A percentile compares a stretch with the other conserved stretches of the same genome.
Conservation (phyloP, 2,113 vertebrate species). For the Casuarius casuarius region DNA sequence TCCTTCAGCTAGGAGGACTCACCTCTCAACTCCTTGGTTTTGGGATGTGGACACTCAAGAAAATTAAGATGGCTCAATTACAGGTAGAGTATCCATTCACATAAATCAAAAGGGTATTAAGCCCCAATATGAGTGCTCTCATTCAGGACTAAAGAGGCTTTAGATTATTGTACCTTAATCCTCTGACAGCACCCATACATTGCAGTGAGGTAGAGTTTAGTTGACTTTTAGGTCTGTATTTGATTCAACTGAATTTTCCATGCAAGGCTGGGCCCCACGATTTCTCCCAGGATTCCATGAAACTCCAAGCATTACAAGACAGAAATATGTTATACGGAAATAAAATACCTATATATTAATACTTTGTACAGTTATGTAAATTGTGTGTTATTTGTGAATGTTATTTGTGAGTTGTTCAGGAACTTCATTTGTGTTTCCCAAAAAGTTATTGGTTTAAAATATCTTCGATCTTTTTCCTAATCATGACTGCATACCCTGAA, state of each 20-base stretch:
- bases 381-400: neutral
- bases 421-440: neutral
- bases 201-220: neutral
- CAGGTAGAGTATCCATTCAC: neutral
- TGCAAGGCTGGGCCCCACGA: neutral
- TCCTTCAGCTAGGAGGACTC: neutral
- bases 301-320: neutral
- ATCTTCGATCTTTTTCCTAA: neutral
- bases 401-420: neutral
- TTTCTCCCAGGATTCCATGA: neutral
- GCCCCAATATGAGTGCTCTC: neutral
- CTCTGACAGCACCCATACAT: neutral
- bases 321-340: neutral
- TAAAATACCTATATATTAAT: neutral
- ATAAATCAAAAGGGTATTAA: neutral
- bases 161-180: neutral
- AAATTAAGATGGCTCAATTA: neutral
- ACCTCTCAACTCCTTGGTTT: neutral
- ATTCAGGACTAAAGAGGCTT: neutral
- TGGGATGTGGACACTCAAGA: neutral
- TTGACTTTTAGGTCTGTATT: neutral
- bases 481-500: neutral
- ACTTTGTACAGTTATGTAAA: neutral
- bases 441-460: neutral
- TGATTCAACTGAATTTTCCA: neutral